Evolutionary conservation across 2,888 invertebrate species (phyloP), one percentile per base, ranked within the genome.

Genomic region (Ectropis crepuscularia): DNA sequence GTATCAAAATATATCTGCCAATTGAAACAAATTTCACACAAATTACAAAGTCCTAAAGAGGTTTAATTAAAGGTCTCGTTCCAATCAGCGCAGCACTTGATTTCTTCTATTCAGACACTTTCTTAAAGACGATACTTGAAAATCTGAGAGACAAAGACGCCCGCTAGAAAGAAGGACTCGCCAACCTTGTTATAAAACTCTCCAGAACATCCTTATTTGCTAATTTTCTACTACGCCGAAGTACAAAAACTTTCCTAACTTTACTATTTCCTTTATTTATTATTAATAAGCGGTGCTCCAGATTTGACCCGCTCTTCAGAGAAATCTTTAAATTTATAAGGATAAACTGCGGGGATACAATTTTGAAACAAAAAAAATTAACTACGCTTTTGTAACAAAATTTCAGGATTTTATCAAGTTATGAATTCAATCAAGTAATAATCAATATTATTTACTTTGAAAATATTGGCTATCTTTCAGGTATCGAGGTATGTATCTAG

Each of bases 171-270:
- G 65, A 74, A 70, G 60, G 63, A 69, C 73, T 73, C 68, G 57
- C 72, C 68, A 72, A 74, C 66, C 74, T 75, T 73, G 68, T 76
- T 74, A 75, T 65, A 71, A 71, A 73, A 70, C 61, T 67, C 58
- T 65, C 58, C 53, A 60, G 69, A 70, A 55, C 61, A 68, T 60
- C 59, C 57, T 57, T 61, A 70, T 61, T 55, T 61, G 60, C 64
- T 62, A 64, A 68, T 67, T 69, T 67, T 65, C 54, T 61, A 68
- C 73, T 70, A 73, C 70, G 70, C 65, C 67, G 68, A 70, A 69
- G 69, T 74, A 65, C 39, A 62, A 61, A 57, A 57, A 53, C 16
- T 41, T 36, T 46, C 49, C 7, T 41, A 46, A 61, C 51, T 62
- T 62, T 64, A 53, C 43, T 58, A 60, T 57, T 64, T 50, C 16